Percentiles rank a stretch among this genome's conserved stretches.
phyloP scores from a whole-genome alignment of 2,888 invertebrate species.

The Cryptosula pallasiana region DNA sequence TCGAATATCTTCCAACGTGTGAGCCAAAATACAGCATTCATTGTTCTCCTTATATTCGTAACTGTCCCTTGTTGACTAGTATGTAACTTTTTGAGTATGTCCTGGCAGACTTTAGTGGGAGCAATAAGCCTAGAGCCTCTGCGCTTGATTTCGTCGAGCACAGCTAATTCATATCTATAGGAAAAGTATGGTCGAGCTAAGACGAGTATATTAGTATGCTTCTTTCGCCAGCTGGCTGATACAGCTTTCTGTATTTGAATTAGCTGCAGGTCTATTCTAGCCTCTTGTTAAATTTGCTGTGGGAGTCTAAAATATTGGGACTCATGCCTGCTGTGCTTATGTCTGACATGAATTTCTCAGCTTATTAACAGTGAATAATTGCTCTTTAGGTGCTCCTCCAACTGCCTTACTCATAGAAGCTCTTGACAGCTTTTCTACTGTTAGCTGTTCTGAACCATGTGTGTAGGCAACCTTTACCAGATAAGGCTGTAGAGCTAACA shows the following conservation, averaged over 20 bases:
- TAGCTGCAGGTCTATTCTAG: neutral
- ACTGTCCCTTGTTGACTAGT: neutral
- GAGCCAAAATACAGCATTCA: neutral
- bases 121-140: neutral
- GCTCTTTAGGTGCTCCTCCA: neutral
- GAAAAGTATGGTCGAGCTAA: neutral
- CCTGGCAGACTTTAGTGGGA: neutral
- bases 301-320: neutral
- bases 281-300: neutral
- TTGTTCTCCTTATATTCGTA: neutral
- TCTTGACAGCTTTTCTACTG: neutral
- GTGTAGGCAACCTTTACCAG: no score
- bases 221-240: neutral
- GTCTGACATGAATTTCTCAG: neutral
- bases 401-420: neutral
- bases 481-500: no score
- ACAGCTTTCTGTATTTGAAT: neutral
- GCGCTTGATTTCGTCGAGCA: neutral
- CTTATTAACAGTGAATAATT: neutral
- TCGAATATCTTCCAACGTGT: no score
- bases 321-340: neutral
- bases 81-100: neutral
- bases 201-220: neutral
- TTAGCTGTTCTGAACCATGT: neutral
- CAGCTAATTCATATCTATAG: neutral